Percentiles rank a stretch among this genome's conserved stretches.
Evolutionary conservation across 2,113 vertebrate genomes (phyloP).

Genomic region (Phrynosoma platyrhinos): DNA sequence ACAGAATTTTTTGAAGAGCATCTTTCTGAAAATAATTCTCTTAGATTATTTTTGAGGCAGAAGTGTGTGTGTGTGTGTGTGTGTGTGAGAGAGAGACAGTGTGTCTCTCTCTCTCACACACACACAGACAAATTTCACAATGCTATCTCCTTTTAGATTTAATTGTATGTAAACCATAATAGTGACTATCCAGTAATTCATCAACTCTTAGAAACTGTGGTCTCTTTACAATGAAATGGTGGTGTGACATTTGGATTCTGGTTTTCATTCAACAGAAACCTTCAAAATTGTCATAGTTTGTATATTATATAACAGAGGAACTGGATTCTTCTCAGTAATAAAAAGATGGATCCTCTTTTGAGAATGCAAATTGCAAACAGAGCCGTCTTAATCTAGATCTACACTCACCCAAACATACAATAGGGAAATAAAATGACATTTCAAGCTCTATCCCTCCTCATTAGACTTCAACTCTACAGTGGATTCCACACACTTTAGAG

Average conservation of each 20-base stretch:
- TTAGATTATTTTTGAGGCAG: background rate
- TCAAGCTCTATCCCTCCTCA: too few species aligned
- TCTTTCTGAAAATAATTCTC: constrained; percentile 33
- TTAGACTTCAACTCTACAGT: background rate
- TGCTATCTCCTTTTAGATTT: background rate
- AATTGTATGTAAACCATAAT: background rate
- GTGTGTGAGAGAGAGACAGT: background rate
- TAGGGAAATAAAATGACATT: background rate
- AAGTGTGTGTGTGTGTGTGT: background rate
- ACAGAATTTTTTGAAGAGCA: constrained; percentile 17
- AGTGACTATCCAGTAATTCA: constrained; percentile 11
- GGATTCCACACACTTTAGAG: background rate
- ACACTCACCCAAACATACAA: background rate
- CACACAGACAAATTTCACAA: too few species aligned
- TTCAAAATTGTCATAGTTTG: background rate
- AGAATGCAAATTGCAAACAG: background rate
- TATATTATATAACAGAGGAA: background rate
- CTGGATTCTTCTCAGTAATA: background rate
- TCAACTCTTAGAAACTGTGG: background rate
- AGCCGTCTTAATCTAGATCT: background rate
- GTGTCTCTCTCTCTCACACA: too few species aligned
- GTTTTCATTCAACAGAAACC: constrained; percentile 1
- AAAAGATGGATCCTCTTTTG: background rate
- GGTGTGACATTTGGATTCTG: background rate
- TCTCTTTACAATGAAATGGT: background rate